phyloP scores from a whole-genome alignment of 2,888 invertebrate species.

The Pristionchus maxplancki region DNA sequence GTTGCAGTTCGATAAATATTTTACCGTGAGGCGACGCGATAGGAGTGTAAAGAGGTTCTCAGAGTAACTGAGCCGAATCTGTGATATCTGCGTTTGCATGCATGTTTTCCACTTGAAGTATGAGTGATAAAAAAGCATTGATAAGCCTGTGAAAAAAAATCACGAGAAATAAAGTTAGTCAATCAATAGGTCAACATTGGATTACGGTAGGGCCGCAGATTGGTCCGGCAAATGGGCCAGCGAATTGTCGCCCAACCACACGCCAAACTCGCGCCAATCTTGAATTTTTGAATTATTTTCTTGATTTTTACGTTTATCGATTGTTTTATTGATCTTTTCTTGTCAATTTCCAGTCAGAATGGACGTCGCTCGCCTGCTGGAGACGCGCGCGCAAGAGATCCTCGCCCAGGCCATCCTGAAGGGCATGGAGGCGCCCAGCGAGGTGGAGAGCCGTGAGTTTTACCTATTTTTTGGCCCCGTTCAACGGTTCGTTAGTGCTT shows the following conservation, averaged over 20 bases:
- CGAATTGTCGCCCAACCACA: background rate
- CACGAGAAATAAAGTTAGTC: too few species aligned
- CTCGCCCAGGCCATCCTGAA: constrained; percentile 7
- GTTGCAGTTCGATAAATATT: constrained; percentile 5
- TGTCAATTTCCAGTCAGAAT: background rate
- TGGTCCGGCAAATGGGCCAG: background rate
- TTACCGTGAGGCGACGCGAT: background rate
- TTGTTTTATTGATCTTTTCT: background rate
- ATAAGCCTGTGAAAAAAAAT: too few species aligned
- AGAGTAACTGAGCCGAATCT: too few species aligned
- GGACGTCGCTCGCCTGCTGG: background rate
- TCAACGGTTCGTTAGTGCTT: too few species aligned
- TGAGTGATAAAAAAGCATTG: too few species aligned
- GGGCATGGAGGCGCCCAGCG: constrained; percentile 2
- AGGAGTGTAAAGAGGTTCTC: too few species aligned
- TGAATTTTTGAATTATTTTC: background rate
- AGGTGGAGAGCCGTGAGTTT: constrained; percentile 11
- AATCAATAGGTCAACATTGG: too few species aligned
- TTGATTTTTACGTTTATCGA: background rate
- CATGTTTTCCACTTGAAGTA: too few species aligned
- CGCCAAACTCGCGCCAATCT: background rate
- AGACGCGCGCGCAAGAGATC: background rate
- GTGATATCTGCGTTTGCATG: too few species aligned
- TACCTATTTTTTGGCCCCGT: background rate
- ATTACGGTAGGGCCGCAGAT: too few species aligned